Conservation (phyloP, 2,797 vertebrate genomes). For the Margarornis squamiger region DNA sequence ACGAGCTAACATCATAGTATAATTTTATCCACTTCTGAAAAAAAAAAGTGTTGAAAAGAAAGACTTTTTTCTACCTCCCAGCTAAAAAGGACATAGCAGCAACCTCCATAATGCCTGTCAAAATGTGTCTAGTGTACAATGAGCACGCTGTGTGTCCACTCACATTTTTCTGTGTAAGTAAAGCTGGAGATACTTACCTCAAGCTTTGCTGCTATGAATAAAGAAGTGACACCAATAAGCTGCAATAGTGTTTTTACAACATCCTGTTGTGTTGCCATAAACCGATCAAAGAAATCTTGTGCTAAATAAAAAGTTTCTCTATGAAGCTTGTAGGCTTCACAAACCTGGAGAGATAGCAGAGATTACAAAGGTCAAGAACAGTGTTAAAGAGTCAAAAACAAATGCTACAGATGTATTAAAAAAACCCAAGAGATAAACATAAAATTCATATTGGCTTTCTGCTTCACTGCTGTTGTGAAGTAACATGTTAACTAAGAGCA, state of each 20-base stretch:
- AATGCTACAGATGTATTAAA: neutral
- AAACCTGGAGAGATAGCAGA: constrained; percentile 80
- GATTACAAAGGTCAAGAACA: neutral
- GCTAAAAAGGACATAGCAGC: neutral
- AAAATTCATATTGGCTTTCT: neutral
- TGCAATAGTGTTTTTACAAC: constrained; percentile 90
- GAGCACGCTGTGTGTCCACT: neutral
- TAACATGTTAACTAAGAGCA: neutral
- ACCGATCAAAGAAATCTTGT: constrained; percentile 96
- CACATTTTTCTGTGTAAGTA: neutral
- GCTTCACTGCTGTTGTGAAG: neutral
- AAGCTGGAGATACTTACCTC: constrained; percentile 79
- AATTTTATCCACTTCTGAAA: neutral
- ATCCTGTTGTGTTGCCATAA: constrained; percentile 93
- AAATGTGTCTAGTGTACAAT: rapidly evolving
- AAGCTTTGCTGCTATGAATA: constrained; percentile 96
- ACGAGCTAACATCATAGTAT: neutral
- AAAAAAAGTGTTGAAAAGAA: neutral
- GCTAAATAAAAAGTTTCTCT: constrained; percentile 94
- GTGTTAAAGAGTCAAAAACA: neutral
- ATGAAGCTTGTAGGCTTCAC: constrained; percentile 94
- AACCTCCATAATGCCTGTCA: neutral
- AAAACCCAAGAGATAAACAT: neutral
- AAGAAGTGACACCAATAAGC: constrained; percentile 92
- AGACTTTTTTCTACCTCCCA: neutral